Conservation (phyloP, 2,888 invertebrate genomes). For the Cepaea hortensis region DNA sequence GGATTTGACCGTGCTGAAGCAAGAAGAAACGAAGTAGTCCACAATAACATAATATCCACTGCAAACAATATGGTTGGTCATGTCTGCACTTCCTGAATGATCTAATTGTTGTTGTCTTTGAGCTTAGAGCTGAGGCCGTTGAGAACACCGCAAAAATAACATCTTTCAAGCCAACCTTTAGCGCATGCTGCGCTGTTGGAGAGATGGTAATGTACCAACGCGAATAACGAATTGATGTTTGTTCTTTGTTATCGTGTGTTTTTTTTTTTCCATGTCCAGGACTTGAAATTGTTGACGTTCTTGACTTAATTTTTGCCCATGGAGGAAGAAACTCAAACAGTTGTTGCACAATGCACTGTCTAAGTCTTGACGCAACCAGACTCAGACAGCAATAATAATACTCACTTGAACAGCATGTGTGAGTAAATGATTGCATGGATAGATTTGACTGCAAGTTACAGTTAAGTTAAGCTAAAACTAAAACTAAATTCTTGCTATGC, state of each 20-base stretch:
- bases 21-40: background rate
- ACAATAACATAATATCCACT: constrained; percentile 14
- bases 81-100: constrained; percentile 27
- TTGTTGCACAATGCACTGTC: too few species aligned
- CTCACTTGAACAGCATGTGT: too few species aligned
- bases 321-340: too few species aligned
- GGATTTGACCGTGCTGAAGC: too few species aligned
- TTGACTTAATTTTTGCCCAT: too few species aligned
- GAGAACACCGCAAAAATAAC: constrained; percentile 52
- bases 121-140: background rate
- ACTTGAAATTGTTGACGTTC: too few species aligned
- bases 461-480: too few species aligned
- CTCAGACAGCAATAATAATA: too few species aligned
- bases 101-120: background rate
- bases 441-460: too few species aligned
- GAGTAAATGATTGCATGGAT: too few species aligned
- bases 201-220: constrained; percentile 50
- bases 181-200: constrained; percentile 57
- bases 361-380: too few species aligned
- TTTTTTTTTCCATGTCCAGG: background rate
- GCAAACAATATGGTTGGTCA: constrained; percentile 55
- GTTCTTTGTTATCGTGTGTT: background rate
- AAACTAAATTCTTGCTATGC: too few species aligned
- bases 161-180: constrained; percentile 52
- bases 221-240: background rate